Evolutionary conservation across 2,113 vertebrate species (phyloP), one percentile per base, ranked within the genome.

Genomic region (Cynocephalus volans): DNA sequence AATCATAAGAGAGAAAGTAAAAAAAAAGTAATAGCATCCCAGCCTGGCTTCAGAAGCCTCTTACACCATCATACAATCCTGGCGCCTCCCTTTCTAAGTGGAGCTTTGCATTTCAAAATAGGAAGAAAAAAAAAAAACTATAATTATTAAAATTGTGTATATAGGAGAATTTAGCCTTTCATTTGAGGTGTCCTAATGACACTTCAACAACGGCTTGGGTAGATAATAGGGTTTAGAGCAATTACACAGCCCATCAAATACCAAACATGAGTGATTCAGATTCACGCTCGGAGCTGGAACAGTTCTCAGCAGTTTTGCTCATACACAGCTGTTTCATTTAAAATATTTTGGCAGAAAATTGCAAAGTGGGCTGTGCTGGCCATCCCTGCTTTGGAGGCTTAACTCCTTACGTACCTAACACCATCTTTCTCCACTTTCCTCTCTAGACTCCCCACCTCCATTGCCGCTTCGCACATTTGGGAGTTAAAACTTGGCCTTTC

Each of bases 311-410:
- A 1, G 2, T 95, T 95, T 90, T 33, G 11, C 86, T 77, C 89
- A 31, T 5, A 9, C 82, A 19, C 98, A 98, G 97, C 98, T 98
- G 97, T 97, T 97, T 95, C 52, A 60, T 97, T 98, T 97, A 7
- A 96, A 97, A 96, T 88, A 77, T 90, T 96, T 88, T 94, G 95
- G 97, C 97, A 98, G 80, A 80, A 90, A 45, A 54, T 76, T 6
- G 48, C 75, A 26, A 75, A 92, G 90, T 75, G 19, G 24, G 88
- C 88, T 31, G 2, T 41, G 85, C 90, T 10, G 8, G 94, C 86
- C 17, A 6, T 70, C 58, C 45, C 58, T 82, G 77, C 56, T 1
- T 54, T 31, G 36, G 88, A 48, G 81, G 54, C 69, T 96, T 96
- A 97, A 98, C 97, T 82, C 95, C 85, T 97, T 95, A 31, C 14